phyloP scores from a whole-genome alignment of 2,113 vertebrate genomes.

The Salvelinus fontinalis region DNA sequence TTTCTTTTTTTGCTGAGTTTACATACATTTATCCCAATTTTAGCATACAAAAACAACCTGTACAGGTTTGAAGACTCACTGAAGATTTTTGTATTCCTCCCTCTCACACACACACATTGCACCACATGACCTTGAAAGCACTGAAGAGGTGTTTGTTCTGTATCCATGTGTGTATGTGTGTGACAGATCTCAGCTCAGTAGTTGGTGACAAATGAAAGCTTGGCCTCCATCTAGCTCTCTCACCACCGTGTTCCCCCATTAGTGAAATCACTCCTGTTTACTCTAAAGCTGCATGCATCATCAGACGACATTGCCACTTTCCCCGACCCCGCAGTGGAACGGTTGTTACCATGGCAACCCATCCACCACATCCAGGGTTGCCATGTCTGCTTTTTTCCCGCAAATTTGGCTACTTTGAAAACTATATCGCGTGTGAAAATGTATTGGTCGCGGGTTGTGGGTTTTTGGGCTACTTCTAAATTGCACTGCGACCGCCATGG shows the following conservation, averaged over 20 bases:
- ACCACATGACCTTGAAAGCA: not conserved
- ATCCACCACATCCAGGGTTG: not conserved
- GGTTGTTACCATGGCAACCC: conserved; percentile 59
- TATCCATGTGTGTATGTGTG: conserved; percentile 4
- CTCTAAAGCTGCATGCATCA: conserved; percentile 43
- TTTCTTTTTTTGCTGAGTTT: too few species aligned
- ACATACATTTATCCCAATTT: not conserved
- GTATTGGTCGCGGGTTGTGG: too few species aligned
- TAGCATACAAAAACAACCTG: not conserved
- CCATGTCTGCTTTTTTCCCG: too few species aligned
- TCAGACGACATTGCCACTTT: conserved; percentile 22
- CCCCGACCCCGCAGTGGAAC: conserved; percentile 8
- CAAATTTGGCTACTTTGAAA: too few species aligned
- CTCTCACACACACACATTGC: not conserved
- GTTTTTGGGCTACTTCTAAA: too few species aligned
- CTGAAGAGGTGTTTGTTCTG: conserved; percentile 13
- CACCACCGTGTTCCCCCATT: not conserved
- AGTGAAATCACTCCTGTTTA: conserved; percentile 35
- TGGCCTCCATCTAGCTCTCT: conserved; percentile 18
- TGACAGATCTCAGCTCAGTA: conserved; percentile 34
- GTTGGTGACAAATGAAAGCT: conserved; percentile 47
- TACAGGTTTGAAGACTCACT: not conserved
- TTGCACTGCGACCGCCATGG: too few species aligned
- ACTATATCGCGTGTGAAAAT: too few species aligned
- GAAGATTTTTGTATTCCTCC: not conserved